These are phyloP conservation scores for Tachina lurida DNA, from an alignment of 2,888 invertebrate species.

Conservation along the genomic window DNA sequence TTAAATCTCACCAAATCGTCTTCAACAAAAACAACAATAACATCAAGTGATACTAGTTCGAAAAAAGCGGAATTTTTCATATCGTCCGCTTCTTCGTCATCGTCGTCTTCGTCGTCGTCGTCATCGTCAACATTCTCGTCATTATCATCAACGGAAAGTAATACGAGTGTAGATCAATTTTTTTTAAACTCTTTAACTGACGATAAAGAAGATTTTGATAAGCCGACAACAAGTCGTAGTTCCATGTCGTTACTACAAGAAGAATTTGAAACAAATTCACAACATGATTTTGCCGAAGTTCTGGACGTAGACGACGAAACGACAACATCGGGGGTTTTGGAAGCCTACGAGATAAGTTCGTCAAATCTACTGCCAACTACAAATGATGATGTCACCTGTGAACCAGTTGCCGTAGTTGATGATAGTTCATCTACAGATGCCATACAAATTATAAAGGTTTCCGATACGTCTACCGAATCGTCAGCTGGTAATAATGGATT, in stretches of 20 bases:
- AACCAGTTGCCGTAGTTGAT: constrained; percentile 75
- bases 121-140: constrained; percentile 56
- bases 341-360: constrained; percentile 79
- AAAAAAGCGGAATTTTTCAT: constrained; percentile 60
- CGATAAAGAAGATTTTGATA: constrained; percentile 61
- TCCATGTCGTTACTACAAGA: constrained; percentile 79
- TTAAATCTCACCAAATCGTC: constrained; percentile 70
- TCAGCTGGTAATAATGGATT: constrained; percentile 69
- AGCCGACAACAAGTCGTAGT: constrained; percentile 66
- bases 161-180: constrained; percentile 49
- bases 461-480: constrained; percentile 55
- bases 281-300: constrained; percentile 78
- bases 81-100: constrained; percentile 61
- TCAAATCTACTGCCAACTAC: constrained; percentile 77
- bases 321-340: constrained; percentile 77
- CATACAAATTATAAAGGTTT: constrained; percentile 74
- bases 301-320: constrained; percentile 76
- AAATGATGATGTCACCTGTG: constrained; percentile 69
- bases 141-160: constrained; percentile 33
- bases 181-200: constrained; percentile 53
- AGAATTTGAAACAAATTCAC: constrained; percentile 76
- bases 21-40: constrained; percentile 62
- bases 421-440: constrained; percentile 79
- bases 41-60: constrained; percentile 52
- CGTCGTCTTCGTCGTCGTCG: constrained; percentile 44